A percentile compares a stretch with the other conserved stretches of the same genome.
Conservation (phyloP, 2,113 vertebrate species). For the Cyphomyrus discorhynchus region DNA sequence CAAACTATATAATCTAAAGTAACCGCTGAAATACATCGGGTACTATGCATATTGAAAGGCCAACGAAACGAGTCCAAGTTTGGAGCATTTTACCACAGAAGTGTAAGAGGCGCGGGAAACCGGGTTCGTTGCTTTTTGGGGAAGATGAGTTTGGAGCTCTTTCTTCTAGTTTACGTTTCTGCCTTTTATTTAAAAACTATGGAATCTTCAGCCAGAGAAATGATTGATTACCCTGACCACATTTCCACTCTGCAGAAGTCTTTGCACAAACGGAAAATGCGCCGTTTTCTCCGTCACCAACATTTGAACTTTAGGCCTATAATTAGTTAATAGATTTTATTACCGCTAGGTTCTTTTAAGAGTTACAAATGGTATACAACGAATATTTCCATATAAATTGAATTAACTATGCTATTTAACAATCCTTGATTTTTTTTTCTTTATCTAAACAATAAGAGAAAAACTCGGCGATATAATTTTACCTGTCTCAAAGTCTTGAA, state of each 20-base stretch:
- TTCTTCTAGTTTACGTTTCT: not conserved
- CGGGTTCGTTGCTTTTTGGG: not conserved
- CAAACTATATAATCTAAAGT: constrained; percentile 1
- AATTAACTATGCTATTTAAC: not conserved
- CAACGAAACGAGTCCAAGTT: not conserved
- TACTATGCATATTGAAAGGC: not conserved
- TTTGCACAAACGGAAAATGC: not conserved
- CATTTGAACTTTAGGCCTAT: not conserved
- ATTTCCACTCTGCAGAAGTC: not conserved
- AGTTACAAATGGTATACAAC: not conserved
- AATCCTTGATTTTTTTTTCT: not conserved
- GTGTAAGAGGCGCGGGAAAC: not conserved
- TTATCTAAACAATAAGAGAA: not conserved
- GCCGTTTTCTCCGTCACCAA: not conserved
- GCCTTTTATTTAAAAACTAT: not conserved
- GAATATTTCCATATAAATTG: not conserved
- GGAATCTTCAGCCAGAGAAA: not conserved
- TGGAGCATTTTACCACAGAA: not conserved
- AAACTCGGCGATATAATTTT: not conserved
- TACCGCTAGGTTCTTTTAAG: not conserved
- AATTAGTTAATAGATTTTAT: not conserved
- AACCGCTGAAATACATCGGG: not conserved
- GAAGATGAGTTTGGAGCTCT: not conserved
- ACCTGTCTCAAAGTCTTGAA: not conserved
- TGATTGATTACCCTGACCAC: not conserved